phyloP scores from a whole-genome alignment of 2,797 vertebrate species.

The Chromobotia macracanthus region DNA sequence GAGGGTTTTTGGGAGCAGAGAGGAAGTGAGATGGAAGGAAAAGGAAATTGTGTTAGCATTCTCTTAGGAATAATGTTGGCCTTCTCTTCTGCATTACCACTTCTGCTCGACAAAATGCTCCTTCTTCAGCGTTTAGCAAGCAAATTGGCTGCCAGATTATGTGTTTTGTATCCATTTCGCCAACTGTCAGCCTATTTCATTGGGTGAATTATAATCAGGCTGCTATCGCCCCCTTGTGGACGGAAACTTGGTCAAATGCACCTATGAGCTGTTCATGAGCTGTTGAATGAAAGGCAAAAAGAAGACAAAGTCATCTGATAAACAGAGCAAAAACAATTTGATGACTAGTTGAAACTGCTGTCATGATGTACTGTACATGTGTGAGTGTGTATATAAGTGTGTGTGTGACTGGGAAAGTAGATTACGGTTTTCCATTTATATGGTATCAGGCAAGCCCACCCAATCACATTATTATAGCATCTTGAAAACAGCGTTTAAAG shows the following conservation, averaged over 20 bases:
- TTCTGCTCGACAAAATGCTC: constrained; percentile 79
- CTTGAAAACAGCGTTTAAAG: too few relatives aligned
- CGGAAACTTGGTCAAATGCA: background rate
- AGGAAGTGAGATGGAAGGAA: constrained; percentile 49
- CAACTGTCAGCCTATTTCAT: constrained; percentile 73
- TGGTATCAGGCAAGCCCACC: background rate
- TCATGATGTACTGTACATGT: background rate
- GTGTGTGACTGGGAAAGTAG: background rate
- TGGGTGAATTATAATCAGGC: constrained; percentile 74
- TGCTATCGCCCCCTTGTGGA: constrained; percentile 76
- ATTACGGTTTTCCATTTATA: constrained; percentile 18
- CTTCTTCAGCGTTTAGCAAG: constrained; percentile 79
- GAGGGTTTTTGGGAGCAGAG: constrained; percentile 48
- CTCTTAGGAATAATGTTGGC: constrained; percentile 75
- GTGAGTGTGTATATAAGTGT: constrained; percentile 29
- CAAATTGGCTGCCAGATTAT: constrained; percentile 80
- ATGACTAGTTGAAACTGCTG: background rate
- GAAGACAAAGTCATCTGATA: background rate
- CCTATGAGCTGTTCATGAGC: background rate
- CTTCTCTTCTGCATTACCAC: constrained; percentile 76
- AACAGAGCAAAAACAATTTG: background rate
- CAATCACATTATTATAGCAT: background rate
- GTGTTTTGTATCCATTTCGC: constrained; percentile 79
- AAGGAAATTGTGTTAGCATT: constrained; percentile 69
- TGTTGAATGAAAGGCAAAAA: background rate